Evolutionary conservation across 2,888 invertebrate genomes (phyloP).

Genomic region (Epistrophe eligans): DNA sequence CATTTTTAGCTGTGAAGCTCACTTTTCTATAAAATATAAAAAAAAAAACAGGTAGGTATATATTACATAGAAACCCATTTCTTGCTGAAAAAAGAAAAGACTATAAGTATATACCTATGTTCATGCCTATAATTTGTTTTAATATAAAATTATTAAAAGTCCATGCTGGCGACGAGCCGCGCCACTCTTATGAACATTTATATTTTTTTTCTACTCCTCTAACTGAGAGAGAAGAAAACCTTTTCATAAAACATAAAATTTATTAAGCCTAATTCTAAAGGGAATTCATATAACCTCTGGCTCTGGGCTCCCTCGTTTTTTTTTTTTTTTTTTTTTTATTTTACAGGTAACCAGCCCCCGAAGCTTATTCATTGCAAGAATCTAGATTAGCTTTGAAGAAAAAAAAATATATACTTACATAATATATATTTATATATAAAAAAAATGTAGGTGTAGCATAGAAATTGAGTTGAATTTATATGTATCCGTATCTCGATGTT

Average conservation of each 20-base stretch:
- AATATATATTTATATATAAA: neutral
- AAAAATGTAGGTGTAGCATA: conserved; percentile 19
- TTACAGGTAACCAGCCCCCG: conserved; percentile 1
- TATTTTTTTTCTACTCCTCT: conserved; percentile 55
- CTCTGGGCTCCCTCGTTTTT: conserved; percentile 11
- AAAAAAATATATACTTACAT: neutral
- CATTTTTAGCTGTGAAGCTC: neutral
- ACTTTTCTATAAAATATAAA: neutral
- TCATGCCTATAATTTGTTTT: conserved; percentile 13
- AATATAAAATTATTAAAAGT: conserved; percentile 58
- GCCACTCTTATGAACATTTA: conserved; percentile 65
- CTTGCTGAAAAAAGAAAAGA: neutral
- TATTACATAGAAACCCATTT: neutral
- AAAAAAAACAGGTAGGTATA: neutral
- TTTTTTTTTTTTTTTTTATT: neutral
- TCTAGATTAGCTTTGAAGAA: conserved; percentile 66
- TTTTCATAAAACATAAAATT: conserved; percentile 74
- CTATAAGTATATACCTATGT: neutral
- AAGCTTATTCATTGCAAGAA: conserved; percentile 54
- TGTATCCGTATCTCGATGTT: conserved; percentile 24
- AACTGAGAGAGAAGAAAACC: conserved; percentile 54
- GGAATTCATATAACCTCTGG: conserved; percentile 44
- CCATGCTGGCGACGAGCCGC: conserved; percentile 31
- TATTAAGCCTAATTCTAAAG: conserved; percentile 72
- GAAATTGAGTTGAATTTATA: conserved; percentile 26